Conservation (phyloP, 2,888 invertebrate genomes). For the Sesia apiformis region DNA sequence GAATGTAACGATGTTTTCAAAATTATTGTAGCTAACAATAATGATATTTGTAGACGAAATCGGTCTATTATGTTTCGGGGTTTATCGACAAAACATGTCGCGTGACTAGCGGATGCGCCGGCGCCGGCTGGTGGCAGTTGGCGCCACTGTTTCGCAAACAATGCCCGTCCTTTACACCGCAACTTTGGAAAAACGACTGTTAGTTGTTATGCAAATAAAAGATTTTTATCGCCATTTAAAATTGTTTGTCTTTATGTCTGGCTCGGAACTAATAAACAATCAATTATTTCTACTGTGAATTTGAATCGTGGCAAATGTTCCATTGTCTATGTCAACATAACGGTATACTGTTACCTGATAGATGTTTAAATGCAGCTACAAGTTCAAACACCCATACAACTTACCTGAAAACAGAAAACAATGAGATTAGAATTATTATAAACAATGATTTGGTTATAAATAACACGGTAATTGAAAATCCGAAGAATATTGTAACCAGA, state of each 20-base stretch:
- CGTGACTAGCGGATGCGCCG: slow-evolving; percentile 66
- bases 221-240: slow-evolving; percentile 16
- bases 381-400: too few relatives aligned
- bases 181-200: slow-evolving; percentile 48
- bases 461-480: too few relatives aligned
- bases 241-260: not conserved
- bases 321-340: too few relatives aligned
- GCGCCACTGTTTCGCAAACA: slow-evolving; percentile 54
- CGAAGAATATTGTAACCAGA: too few relatives aligned
- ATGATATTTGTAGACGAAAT: slow-evolving; percentile 26
- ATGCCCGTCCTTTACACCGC: slow-evolving; percentile 45
- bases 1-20: not conserved
- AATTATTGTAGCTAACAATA: slow-evolving; percentile 12
- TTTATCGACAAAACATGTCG: slow-evolving; percentile 31
- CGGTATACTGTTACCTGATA: too few relatives aligned
- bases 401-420: too few relatives aligned
- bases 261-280: not conserved
- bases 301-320: too few relatives aligned
- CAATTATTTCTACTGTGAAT: too few relatives aligned
- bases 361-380: too few relatives aligned
- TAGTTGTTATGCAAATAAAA: slow-evolving; percentile 55
- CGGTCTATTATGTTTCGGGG: slow-evolving; percentile 22
- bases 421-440: too few relatives aligned
- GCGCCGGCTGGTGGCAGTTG: slow-evolving; percentile 35
- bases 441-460: too few relatives aligned